Percentiles rank a stretch among this genome's conserved stretches.
These are phyloP conservation scores for Pyrocoelia pectoralis DNA, from an alignment of 2,888 invertebrate species.

Conservation along the genomic window DNA sequence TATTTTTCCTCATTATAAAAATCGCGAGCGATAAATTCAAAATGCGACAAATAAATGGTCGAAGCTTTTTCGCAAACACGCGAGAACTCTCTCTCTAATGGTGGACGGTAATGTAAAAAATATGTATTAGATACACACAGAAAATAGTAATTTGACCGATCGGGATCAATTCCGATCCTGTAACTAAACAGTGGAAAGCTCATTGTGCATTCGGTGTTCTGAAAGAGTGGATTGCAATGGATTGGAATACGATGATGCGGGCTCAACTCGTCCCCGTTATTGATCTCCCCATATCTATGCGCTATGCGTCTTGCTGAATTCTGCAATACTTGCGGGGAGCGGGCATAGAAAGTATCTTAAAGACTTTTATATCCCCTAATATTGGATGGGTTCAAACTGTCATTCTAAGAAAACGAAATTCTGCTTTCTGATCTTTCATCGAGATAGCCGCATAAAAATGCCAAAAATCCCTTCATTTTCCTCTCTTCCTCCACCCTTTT, in stretches of 20 bases:
- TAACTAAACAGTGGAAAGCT: conserved; percentile 37
- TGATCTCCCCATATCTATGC: conserved; percentile 55
- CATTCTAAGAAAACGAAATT: conserved; percentile 49
- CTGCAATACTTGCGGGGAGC: conserved; percentile 48
- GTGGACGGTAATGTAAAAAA: conserved; percentile 20
- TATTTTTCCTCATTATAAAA: conserved; percentile 11
- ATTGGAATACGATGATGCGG: conserved; percentile 52
- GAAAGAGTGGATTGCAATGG: conserved; percentile 47
- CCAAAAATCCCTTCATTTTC: conserved; percentile 39
- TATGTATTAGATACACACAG: conserved; percentile 16
- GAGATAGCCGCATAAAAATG: conserved; percentile 44
- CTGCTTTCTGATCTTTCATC: conserved; percentile 49
- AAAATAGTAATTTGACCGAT: neutral
- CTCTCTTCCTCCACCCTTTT: neutral
- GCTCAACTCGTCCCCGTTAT: conserved; percentile 50
- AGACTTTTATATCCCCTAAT: conserved; percentile 55
- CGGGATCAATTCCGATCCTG: conserved; percentile 29
- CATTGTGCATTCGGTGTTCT: conserved; percentile 48
- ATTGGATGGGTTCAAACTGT: conserved; percentile 53
- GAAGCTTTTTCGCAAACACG: conserved; percentile 19
- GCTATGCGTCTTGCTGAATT: conserved; percentile 53
- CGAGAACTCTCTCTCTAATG: conserved; percentile 23
- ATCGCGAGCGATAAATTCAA: conserved; percentile 15
- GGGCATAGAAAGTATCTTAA: conserved; percentile 48
- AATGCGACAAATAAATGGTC: conserved; percentile 7